Conservation (phyloP, 35 echinoderm and acorn worm species). For the Apostichopus parvimensis region DNA sequence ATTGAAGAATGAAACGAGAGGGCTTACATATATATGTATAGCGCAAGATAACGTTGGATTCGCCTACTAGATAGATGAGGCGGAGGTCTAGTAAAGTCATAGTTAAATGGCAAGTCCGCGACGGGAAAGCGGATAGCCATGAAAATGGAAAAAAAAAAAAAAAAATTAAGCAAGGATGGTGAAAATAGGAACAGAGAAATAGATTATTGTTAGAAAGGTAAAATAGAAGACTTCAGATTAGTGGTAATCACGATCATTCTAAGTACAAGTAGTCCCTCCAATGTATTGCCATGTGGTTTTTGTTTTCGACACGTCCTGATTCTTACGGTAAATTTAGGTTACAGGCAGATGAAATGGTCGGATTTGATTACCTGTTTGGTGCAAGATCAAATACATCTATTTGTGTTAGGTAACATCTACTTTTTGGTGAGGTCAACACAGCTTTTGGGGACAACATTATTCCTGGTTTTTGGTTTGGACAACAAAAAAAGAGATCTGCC, state of each 20-base stretch:
- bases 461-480: too few species aligned
- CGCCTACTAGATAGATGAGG: too few species aligned
- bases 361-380: slow-evolving; percentile 27
- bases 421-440: background rate
- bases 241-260: background rate
- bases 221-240: slow-evolving; percentile 19
- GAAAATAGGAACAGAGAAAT: slow-evolving; percentile 15
- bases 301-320: slow-evolving; percentile 27
- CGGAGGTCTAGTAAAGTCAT: too few species aligned
- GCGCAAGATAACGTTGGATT: too few species aligned
- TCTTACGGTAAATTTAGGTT: slow-evolving; percentile 20
- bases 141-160: background rate
- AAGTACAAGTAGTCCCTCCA: background rate
- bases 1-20: background rate
- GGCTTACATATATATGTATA: too few species aligned
- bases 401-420: slow-evolving; percentile 1
- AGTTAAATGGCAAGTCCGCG: background rate
- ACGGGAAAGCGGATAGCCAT: background rate
- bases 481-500: too few species aligned
- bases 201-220: slow-evolving; percentile 4
- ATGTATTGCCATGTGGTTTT: slow-evolving; percentile 37
- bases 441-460: background rate
- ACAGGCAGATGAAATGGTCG: slow-evolving; percentile 8
- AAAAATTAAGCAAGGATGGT: background rate
- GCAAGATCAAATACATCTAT: slow-evolving; percentile 10